These are phyloP conservation scores for Channallabes apus DNA, from an alignment of 2,797 vertebrate species.

Conservation along the genomic window DNA sequence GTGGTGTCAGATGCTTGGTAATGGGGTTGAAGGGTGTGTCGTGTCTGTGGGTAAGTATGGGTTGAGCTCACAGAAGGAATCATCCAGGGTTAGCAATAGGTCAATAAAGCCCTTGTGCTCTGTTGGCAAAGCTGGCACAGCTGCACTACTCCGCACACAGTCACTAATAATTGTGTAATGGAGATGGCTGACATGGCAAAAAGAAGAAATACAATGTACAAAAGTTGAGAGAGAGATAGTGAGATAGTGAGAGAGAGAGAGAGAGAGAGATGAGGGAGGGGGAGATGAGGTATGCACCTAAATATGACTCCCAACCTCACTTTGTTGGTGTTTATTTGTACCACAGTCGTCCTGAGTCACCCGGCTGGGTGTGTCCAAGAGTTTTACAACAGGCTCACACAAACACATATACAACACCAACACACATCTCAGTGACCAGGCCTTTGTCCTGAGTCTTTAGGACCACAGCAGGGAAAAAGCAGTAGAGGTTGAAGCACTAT, in stretches of 20 bases:
- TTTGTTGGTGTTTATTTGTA: slow-evolving; percentile 51
- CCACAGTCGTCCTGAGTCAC: slow-evolving; percentile 46
- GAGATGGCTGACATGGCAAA: slow-evolving; percentile 12
- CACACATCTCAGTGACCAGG: neutral
- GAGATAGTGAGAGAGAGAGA: neutral
- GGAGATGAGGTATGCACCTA: slow-evolving; percentile 35
- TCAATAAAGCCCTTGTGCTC: slow-evolving; percentile 53
- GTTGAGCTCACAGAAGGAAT: slow-evolving; percentile 47
- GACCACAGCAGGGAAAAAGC: neutral
- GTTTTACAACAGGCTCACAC: slow-evolving; percentile 29
- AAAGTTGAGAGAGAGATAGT: neutral
- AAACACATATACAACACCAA: slow-evolving; percentile 30
- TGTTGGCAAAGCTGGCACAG: slow-evolving; percentile 46
- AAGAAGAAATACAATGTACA: slow-evolving; percentile 3
- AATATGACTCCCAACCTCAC: slow-evolving; percentile 48
- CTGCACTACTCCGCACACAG: slow-evolving; percentile 30
- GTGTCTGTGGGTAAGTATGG: slow-evolving; percentile 23
- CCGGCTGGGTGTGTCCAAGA: slow-evolving; percentile 40
- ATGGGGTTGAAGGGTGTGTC: slow-evolving; percentile 23
- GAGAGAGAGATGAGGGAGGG: slow-evolving; percentile 4
- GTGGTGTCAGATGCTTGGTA: slow-evolving; percentile 14
- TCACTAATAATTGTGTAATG: slow-evolving; percentile 48
- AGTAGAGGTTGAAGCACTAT: neutral
- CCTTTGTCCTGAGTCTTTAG: slow-evolving; percentile 2
- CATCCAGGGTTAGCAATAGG: slow-evolving; percentile 46